A percentile compares a stretch with the other conserved stretches of the same genome.
phyloP scores from a whole-genome alignment of 2,888 invertebrate genomes.

The Dasypogon diadema region DNA sequence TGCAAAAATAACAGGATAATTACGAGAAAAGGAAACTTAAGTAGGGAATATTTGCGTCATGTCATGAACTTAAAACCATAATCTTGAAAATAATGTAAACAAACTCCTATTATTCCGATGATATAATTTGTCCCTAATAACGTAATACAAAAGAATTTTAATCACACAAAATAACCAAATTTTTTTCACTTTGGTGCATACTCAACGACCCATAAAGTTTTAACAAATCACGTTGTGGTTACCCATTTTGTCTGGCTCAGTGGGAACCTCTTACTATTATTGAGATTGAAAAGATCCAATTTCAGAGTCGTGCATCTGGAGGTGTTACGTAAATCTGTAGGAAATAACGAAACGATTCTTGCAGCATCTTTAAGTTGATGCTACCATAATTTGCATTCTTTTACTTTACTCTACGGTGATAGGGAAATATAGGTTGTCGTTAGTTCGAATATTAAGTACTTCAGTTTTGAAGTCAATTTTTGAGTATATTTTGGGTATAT shows the following conservation, averaged over 20 bases:
- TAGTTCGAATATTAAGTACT: no score
- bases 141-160: background rate
- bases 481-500: no score
- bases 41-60: no score
- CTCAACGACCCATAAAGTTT: conserved; percentile 33
- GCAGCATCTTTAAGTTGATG: conserved; percentile 25
- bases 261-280: conserved; percentile 9
- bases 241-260: conserved; percentile 5
- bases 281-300: conserved; percentile 38
- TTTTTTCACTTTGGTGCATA: conserved; percentile 6
- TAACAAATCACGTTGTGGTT: conserved; percentile 18
- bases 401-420: no score
- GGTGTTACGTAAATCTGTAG: conserved; percentile 12
- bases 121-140: no score
- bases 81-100: no score
- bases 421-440: no score
- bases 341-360: conserved; percentile 28
- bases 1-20: no score
- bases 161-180: background rate
- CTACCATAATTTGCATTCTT: conserved; percentile 26
- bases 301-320: conserved; percentile 44
- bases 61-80: no score
- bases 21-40: no score
- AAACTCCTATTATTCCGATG: no score
- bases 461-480: no score